Base-by-base conservation (phyloP, 2,888 invertebrate species). In the Eucera pruinosa region DNA sequence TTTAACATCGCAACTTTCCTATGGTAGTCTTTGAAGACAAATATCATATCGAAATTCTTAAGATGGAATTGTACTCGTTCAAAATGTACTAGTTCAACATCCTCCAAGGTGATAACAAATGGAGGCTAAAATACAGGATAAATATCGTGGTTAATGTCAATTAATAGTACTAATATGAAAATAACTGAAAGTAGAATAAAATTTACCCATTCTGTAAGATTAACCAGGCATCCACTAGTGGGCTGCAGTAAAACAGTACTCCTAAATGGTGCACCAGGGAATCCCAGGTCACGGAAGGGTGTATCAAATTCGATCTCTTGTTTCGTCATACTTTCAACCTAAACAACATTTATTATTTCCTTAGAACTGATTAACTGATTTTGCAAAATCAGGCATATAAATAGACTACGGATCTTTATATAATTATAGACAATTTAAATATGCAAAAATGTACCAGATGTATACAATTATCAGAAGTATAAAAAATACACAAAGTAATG, bases 1-100 rank as follows among this genome's bases (percentile, higher is more conserved):
- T 98, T 99, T 2, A 99, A 97, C 97, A 98, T 98, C 0, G 98
- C 96, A 0, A 97, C 96, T 93, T 99, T 99, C 88, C 96, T 96
- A 60, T 95, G 94, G 92, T 99, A 99, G 93, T 99, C 99, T 93
- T 99, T 99, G 92, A 99, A 99, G 60, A 99, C 97, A 91, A 99
- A 99, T 80, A 99, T 98, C 98, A 99, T 99, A 92, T 99, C 99
- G 92, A 99, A 99, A 93, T 99, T 99, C 93, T 99, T 98, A 87
- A 99, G 94, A 90, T 99, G 98, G 93, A 99, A 99, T 92, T 98
- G 98, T 15, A 99, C 99, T 92, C 99, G 95, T 93, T 99, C 99
- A 93, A 99, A 99, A 93, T 99, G 99, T 0, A 99, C 98, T 85
- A 99, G 92, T 92, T 99, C 99, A 0, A 99, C 97, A 91, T 99